phyloP scores from a whole-genome alignment of 1,140 invertebrate species.

The Cherax quadricarinatus region DNA sequence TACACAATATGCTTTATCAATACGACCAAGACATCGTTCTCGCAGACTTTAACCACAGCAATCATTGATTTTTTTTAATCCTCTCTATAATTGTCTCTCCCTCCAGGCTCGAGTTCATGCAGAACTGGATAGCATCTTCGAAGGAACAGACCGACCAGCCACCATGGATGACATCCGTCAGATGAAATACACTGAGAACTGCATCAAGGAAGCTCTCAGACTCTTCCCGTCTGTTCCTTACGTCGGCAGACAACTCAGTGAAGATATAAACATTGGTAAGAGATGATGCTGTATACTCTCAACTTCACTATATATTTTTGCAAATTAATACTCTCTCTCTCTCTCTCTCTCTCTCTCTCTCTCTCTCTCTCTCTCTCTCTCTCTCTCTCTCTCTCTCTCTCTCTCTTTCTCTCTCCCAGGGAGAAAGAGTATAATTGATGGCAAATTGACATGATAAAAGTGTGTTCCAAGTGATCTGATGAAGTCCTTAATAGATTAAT shows the following conservation, averaged over 20 bases:
- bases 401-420: neutral
- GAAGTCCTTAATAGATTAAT: neutral
- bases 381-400: constrained; percentile 8
- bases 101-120: constrained; percentile 83
- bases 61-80: too few relatives aligned
- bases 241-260: neutral
- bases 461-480: neutral
- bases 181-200: constrained; percentile 90
- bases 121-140: constrained; percentile 87
- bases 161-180: constrained; percentile 88
- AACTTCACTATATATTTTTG: neutral
- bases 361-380: neutral
- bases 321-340: neutral
- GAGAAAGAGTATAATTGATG: neutral
- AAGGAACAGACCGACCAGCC: constrained; percentile 82
- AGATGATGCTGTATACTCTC: neutral
- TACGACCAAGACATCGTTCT: too few relatives aligned
- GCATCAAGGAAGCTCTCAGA: constrained; percentile 85
- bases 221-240: constrained; percentile 85
- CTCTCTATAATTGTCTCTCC: neutral
- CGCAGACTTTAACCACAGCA: too few relatives aligned
- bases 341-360: neutral
- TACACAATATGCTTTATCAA: too few relatives aligned
- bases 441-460: neutral
- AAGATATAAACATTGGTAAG: neutral